phyloP scores from a whole-genome alignment of 1,140 invertebrate genomes.

The Achatina immaculata region DNA sequence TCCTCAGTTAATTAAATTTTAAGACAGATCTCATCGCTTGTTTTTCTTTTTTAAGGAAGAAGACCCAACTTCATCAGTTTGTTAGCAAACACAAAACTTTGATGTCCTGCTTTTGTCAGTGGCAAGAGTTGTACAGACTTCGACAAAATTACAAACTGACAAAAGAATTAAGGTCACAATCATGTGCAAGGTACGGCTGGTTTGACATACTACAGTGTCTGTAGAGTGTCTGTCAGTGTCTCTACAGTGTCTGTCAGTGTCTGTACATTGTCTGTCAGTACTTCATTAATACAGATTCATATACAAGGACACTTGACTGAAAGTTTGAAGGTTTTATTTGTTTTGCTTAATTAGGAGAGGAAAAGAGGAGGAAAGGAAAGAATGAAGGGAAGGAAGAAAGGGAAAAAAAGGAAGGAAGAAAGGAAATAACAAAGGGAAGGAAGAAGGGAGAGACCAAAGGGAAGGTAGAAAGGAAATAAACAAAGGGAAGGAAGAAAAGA shows the following conservation, averaged over 20 bases:
- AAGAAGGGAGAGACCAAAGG: too few relatives aligned
- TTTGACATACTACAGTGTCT: background rate
- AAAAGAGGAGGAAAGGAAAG: too few relatives aligned
- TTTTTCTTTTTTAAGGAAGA: conserved; percentile 19
- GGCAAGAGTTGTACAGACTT: background rate
- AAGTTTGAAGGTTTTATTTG: background rate
- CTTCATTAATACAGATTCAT: background rate
- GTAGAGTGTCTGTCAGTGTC: background rate
- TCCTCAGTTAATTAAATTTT: background rate
- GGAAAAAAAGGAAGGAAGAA: too few relatives aligned
- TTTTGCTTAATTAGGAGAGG: background rate
- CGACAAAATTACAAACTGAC: background rate
- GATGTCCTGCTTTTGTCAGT: background rate
- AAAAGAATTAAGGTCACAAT: conserved; percentile 7
- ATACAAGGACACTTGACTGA: background rate
- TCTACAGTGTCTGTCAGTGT: background rate
- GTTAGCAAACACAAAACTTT: background rate
- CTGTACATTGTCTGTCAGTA: background rate
- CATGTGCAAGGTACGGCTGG: conserved; percentile 16
- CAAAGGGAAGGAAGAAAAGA: too few relatives aligned
- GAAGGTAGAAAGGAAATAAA: too few relatives aligned
- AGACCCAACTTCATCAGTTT: background rate
- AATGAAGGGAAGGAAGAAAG: too few relatives aligned
- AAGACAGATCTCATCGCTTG: background rate
- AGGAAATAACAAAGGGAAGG: too few relatives aligned